phyloP scores from a whole-genome alignment of 2,113 vertebrate species.

The Aegithalos caudatus region DNA sequence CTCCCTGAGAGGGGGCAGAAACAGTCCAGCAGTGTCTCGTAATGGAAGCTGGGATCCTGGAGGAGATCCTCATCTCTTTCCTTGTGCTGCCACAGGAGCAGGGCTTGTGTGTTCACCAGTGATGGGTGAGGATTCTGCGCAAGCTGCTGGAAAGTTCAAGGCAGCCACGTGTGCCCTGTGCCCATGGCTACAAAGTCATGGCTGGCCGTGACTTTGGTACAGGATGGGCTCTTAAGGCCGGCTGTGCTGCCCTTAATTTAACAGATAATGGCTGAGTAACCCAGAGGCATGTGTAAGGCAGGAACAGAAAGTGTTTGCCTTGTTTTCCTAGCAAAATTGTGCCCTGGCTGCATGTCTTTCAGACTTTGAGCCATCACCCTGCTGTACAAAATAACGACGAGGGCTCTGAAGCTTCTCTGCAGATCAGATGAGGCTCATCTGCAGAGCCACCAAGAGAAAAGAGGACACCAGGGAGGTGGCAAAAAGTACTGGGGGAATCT shows the following conservation, averaged over 20 bases:
- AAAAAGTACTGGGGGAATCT: neutral
- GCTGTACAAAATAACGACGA: neutral
- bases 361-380: neutral
- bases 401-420: neutral
- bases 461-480: neutral
- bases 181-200: neutral
- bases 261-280: neutral
- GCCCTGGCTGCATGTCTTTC: neutral
- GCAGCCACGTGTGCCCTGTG: fast-evolving
- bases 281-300: neutral
- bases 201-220: neutral
- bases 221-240: neutral
- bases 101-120: fast-evolving
- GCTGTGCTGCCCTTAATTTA: neutral
- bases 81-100: fast-evolving
- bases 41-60: neutral
- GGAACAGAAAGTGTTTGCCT: neutral
- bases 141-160: neutral
- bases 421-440: neutral
- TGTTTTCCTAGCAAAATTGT: neutral
- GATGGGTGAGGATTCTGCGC: fast-evolving
- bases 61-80: neutral
- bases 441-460: neutral
- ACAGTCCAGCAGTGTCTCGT: fast-evolving
- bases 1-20: neutral